These are phyloP conservation scores for Apocheima hispidaria DNA, from an alignment of 2,888 invertebrate species.

Conservation along the genomic window DNA sequence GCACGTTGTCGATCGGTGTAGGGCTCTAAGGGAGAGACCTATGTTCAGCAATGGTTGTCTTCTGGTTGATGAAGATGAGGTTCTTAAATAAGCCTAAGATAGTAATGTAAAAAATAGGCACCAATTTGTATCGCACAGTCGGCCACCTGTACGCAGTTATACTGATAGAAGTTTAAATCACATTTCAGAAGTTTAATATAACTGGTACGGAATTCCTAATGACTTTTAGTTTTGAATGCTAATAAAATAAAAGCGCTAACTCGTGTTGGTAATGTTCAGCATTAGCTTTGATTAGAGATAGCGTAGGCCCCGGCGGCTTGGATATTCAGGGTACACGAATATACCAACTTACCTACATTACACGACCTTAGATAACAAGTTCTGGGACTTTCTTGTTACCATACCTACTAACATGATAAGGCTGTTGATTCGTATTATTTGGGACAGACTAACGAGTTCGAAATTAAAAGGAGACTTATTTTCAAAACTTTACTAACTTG, in stretches of 20 bases:
- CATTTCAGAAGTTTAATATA: constrained; percentile 18
- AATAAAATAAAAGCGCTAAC: constrained; percentile 21
- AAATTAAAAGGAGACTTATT: neutral
- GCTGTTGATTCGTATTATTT: neutral
- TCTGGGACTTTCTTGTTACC: constrained; percentile 7
- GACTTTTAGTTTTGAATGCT: constrained; percentile 12
- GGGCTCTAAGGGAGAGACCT: too few relatives aligned
- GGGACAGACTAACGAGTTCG: neutral
- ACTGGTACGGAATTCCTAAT: constrained; percentile 9
- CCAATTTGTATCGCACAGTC: neutral
- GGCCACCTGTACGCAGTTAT: constrained; percentile 12
- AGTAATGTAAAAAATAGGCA: neutral
- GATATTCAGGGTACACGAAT: neutral
- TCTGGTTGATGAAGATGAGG: too few relatives aligned
- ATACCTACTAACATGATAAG: constrained; percentile 3
- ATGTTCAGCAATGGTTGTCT: too few relatives aligned
- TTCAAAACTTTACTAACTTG: too few relatives aligned
- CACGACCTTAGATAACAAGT: constrained; percentile 11
- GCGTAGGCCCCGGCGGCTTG: constrained; percentile 4
- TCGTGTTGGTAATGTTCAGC: constrained; percentile 21
- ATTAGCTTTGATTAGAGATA: constrained; percentile 23
- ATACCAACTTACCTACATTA: neutral
- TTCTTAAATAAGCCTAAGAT: too few relatives aligned
- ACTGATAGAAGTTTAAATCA: constrained; percentile 21
- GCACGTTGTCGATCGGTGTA: too few relatives aligned